phyloP scores from a whole-genome alignment of 2,797 vertebrate genomes.

The Masticophis lateralis region DNA sequence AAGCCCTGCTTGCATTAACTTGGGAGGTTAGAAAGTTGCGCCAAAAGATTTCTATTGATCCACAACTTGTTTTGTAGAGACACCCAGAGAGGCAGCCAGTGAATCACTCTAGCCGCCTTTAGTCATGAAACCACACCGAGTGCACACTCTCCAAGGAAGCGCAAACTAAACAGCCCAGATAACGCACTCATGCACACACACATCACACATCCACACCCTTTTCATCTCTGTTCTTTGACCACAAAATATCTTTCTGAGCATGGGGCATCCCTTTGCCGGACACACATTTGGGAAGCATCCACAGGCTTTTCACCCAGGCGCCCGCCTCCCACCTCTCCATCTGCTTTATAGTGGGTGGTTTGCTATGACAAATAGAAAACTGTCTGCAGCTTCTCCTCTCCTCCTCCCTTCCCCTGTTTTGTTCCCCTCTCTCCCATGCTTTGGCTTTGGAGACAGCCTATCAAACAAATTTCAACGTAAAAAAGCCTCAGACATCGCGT shows the following conservation, averaged over 20 bases:
- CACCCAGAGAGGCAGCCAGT: constrained; percentile 60
- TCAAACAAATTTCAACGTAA: not conserved
- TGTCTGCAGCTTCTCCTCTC: not conserved
- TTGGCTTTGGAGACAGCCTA: not conserved
- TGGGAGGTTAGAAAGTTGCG: constrained; percentile 60
- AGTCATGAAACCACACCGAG: constrained; percentile 65
- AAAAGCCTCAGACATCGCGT: constrained; percentile 9
- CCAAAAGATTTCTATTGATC: constrained; percentile 66
- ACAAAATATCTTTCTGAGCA: constrained; percentile 43
- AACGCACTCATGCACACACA: constrained; percentile 9
- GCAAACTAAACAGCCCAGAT: constrained; percentile 65
- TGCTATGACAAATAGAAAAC: constrained; percentile 8
- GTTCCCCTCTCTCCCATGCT: not conserved
- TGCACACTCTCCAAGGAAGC: constrained; percentile 48
- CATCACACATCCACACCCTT: not conserved
- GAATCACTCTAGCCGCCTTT: constrained; percentile 64
- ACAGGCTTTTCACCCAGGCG: constrained; percentile 50
- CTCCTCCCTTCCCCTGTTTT: not conserved
- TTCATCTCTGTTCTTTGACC: constrained; percentile 56
- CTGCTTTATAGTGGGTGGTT: constrained; percentile 31
- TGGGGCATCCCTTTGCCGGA: constrained; percentile 52
- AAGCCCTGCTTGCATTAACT: constrained; percentile 56
- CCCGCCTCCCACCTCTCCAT: constrained; percentile 35
- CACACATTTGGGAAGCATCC: constrained; percentile 36
- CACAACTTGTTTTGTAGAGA: constrained; percentile 68